phyloP scores from a whole-genome alignment of 2,888 invertebrate species.

The Griposia aprilina region DNA sequence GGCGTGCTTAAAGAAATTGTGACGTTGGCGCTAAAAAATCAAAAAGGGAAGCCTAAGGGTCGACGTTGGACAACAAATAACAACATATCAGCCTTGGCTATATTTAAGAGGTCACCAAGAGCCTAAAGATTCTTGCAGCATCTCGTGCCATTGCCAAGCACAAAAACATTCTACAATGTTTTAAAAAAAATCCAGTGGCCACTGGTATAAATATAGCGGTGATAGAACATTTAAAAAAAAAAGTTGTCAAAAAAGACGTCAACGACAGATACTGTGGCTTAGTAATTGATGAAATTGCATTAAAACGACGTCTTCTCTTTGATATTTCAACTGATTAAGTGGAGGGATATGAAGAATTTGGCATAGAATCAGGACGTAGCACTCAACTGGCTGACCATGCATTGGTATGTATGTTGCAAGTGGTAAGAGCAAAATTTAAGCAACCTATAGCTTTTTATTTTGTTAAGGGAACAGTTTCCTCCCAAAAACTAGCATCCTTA shows the following conservation, averaged over 20 bases:
- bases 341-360: conserved; percentile 53
- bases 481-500: conserved; percentile 28
- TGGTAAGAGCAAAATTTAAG: conserved; percentile 53
- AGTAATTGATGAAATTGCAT: conserved; percentile 58
- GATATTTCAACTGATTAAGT: conserved; percentile 42
- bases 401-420: conserved; percentile 61
- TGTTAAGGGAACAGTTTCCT: conserved; percentile 53
- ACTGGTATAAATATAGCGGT: background rate
- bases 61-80: too few relatives aligned
- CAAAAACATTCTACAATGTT: too few relatives aligned
- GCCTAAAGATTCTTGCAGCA: background rate
- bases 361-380: conserved; percentile 16
- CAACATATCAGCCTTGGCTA: too few relatives aligned
- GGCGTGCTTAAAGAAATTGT: too few relatives aligned
- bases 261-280: conserved; percentile 15
- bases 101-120: too few relatives aligned
- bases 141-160: too few relatives aligned
- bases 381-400: conserved; percentile 53
- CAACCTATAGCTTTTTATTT: conserved; percentile 63
- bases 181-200: too few relatives aligned
- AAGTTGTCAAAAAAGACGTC: background rate
- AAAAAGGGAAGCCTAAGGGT: too few relatives aligned
- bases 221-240: conserved; percentile 13
- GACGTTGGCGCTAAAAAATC: too few relatives aligned
- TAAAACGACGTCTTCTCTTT: conserved; percentile 45